Percentiles rank a stretch among this genome's conserved stretches.
Evolutionary conservation across 2,888 invertebrate genomes (phyloP).

Genomic region (Lissocephala sabroskyi): DNA sequence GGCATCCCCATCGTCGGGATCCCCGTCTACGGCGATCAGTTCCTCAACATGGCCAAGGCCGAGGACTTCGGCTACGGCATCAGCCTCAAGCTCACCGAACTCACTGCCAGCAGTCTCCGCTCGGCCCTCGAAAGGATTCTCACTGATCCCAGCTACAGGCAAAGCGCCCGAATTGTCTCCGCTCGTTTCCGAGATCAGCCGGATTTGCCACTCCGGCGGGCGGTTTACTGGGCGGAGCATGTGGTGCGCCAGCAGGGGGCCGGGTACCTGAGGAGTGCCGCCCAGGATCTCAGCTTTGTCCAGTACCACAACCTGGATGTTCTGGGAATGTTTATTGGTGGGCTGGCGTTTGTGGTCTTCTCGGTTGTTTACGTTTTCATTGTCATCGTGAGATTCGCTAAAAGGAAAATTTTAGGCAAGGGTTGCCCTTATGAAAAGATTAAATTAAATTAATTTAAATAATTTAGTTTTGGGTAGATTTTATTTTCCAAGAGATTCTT

Average conservation of each 20-base stretch:
- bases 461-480: no score
- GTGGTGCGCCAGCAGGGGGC: conserved; percentile 65
- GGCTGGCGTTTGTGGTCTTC: neutral
- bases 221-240: conserved; percentile 70
- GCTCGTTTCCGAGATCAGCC: conserved; percentile 51
- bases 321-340: neutral
- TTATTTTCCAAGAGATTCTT: no score
- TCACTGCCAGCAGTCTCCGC: conserved; percentile 58
- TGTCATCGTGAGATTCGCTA: no score
- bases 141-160: conserved; percentile 27
- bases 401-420: no score
- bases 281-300: conserved; percentile 48
- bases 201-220: conserved; percentile 46
- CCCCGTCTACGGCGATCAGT: conserved; percentile 73
- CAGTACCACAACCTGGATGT: conserved; percentile 27
- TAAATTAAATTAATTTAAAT: no score
- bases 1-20: conserved; percentile 73
- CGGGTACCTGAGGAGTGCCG: conserved; percentile 52
- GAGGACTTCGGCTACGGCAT: conserved; percentile 67
- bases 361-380: no score
- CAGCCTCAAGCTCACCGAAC: conserved; percentile 50
- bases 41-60: conserved; percentile 70
- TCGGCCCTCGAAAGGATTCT: conserved; percentile 32
- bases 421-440: no score
- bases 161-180: conserved; percentile 30